A percentile compares a stretch with the other conserved stretches of the same genome.
These are phyloP conservation scores for Pelecanoides urinatrix DNA, from an alignment of 2,113 vertebrate genomes.

Conservation along the genomic window DNA sequence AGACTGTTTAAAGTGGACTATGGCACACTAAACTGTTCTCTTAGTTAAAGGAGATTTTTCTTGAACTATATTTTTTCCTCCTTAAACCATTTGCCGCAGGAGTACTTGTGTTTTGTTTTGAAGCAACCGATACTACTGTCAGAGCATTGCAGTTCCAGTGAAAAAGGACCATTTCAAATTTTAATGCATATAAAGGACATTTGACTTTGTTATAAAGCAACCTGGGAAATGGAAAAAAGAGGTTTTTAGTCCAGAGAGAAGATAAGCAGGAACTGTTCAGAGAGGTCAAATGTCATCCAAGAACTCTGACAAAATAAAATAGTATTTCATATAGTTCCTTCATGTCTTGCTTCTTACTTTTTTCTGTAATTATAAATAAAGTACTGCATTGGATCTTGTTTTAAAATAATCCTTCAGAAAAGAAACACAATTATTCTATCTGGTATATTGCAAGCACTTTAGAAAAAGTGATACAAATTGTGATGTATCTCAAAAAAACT, in stretches of 20 bases:
- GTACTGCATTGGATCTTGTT: neutral
- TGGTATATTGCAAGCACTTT: neutral
- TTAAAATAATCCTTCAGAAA: neutral
- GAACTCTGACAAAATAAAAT: neutral
- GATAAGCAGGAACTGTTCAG: neutral
- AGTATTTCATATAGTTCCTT: neutral
- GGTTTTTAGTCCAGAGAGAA: neutral
- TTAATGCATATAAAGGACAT: neutral
- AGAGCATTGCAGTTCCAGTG: neutral
- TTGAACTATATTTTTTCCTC: neutral
- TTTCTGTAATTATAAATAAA: neutral
- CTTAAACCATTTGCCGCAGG: neutral
- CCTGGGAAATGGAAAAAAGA: neutral
- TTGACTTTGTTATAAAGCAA: neutral
- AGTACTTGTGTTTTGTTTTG: neutral
- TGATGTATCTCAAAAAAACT: neutral
- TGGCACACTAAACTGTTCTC: neutral
- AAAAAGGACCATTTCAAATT: neutral
- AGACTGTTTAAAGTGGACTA: neutral
- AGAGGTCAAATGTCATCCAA: neutral
- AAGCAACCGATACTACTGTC: neutral
- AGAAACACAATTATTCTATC: neutral
- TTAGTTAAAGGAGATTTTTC: neutral
- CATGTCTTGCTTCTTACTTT: neutral
- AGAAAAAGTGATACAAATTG: slow-evolving; percentile 7